Evolutionary conservation across 2,797 vertebrate genomes (phyloP).

Genomic region (Eulemur mongoz): DNA sequence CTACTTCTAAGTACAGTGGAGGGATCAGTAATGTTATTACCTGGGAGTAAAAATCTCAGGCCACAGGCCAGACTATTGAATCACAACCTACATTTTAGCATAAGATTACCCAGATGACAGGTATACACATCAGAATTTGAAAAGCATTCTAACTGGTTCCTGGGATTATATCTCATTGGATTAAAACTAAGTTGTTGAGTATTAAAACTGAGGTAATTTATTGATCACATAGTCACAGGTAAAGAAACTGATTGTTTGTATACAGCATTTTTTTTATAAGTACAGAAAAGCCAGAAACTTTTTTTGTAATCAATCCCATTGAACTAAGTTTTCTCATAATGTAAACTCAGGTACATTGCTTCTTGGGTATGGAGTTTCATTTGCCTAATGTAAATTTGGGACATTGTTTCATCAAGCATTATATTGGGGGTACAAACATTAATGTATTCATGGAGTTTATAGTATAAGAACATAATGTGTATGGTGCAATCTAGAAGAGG

Average conservation of each 20-base stretch:
- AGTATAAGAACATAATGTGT: background rate
- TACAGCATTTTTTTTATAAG: background rate
- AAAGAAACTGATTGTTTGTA: constrained; percentile 34
- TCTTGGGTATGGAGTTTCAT: background rate
- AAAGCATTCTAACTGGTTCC: background rate
- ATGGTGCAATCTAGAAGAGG: background rate
- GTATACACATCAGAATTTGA: background rate
- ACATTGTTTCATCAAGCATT: background rate
- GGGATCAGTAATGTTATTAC: background rate
- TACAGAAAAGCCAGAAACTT: background rate
- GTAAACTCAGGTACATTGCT: background rate
- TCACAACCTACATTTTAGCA: background rate
- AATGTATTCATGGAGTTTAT: background rate
- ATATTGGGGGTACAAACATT: background rate
- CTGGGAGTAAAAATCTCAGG: background rate
- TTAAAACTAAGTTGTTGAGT: constrained; percentile 3
- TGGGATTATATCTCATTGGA: background rate
- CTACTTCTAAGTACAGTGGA: background rate
- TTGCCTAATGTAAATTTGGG: background rate
- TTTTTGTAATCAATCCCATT: background rate
- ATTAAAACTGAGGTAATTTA: constrained; percentile 33
- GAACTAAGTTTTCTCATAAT: background rate
- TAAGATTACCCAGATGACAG: background rate
- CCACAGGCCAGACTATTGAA: background rate
- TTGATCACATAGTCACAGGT: background rate